Conservation (phyloP, 2,113 vertebrate species). For the Lanius collurio region DNA sequence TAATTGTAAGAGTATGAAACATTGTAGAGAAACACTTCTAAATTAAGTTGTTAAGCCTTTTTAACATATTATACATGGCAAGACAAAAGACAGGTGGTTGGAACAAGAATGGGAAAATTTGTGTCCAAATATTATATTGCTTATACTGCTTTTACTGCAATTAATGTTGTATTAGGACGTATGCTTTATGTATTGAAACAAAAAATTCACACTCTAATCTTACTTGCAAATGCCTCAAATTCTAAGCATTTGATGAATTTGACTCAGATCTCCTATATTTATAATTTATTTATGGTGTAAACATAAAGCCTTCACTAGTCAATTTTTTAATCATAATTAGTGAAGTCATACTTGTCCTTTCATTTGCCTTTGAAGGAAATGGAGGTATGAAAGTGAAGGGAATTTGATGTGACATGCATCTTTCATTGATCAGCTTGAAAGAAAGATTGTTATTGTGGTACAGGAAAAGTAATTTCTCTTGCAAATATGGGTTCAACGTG, state of each 20-base stretch:
- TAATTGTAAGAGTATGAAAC: not conserved
- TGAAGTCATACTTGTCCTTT: not conserved
- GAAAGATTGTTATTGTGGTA: not conserved
- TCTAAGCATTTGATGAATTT: not conserved
- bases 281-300: not conserved
- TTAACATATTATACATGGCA: not conserved
- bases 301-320: not conserved
- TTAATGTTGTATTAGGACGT: not conserved
- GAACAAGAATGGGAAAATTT: not conserved
- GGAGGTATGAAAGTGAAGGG: not conserved
- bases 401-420: not conserved
- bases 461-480: not conserved
- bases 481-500: not conserved
- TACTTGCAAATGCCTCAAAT: not conserved
- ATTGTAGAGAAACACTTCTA: not conserved
- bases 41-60: not conserved
- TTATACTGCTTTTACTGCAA: not conserved
- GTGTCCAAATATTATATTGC: not conserved
- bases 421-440: not conserved
- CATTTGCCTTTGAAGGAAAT: not conserved
- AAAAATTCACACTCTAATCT: accelerated
- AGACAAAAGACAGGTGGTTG: not conserved
- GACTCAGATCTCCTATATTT: not conserved
- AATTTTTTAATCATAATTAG: not conserved
- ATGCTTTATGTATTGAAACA: not conserved